Percentiles rank a stretch among this genome's conserved stretches.
These are phyloP conservation scores for Notoglanidium macrostoma DNA, from an alignment of 2,797 vertebrate genomes.

Conservation along the genomic window DNA sequence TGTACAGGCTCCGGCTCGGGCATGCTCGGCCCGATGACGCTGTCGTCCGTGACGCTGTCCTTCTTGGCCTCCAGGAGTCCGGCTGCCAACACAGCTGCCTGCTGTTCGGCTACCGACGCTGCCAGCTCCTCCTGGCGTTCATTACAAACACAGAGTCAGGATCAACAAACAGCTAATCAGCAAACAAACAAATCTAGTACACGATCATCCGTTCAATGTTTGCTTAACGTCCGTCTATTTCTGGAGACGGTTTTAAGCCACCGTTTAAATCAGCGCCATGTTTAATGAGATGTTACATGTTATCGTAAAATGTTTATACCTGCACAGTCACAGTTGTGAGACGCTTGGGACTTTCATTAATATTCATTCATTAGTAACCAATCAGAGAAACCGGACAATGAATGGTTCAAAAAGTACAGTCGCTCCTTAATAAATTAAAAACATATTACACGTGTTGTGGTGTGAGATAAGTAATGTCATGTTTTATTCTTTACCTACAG, in stretches of 20 bases:
- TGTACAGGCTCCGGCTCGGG: constrained; percentile 79
- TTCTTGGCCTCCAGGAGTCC: constrained; percentile 75
- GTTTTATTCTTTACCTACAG: background rate
- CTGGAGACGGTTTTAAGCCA: background rate
- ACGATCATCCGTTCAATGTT: background rate
- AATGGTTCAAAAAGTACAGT: no score
- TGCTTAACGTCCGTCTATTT: background rate
- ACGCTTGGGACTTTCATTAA: background rate
- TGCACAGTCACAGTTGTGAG: background rate
- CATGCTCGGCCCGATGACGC: constrained; percentile 78
- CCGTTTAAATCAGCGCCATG: background rate
- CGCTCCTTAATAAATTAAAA: background rate
- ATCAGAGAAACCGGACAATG: no score
- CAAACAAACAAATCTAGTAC: background rate
- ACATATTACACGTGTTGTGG: background rate
- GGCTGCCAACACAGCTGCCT: constrained; percentile 76
- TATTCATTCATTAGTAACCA: no score
- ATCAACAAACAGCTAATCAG: background rate
- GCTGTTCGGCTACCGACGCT: constrained; percentile 77
- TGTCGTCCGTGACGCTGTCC: constrained; percentile 70
- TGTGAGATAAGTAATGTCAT: background rate
- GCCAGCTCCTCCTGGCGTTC: constrained; percentile 80
- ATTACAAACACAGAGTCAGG: background rate
- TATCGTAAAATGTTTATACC: no score
- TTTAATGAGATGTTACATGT: background rate